Conservation (phyloP, 2,888 invertebrate species). For the Liodrosophila aerea region DNA sequence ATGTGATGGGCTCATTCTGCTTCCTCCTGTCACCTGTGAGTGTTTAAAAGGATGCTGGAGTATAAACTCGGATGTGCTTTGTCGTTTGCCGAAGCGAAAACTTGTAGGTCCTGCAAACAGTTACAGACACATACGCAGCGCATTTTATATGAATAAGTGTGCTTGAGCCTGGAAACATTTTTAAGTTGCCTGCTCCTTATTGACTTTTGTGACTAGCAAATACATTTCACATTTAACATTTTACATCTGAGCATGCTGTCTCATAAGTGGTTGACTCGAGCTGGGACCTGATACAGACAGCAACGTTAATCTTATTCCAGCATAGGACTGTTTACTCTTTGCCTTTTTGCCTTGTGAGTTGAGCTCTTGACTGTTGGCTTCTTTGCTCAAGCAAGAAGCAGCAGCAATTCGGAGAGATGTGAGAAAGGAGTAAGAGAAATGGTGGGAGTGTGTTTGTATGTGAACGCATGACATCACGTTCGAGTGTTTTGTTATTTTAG, state of each 20-base stretch:
- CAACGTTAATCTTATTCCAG: conserved; percentile 55
- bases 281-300: neutral
- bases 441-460: neutral
- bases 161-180: conserved; percentile 20
- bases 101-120: neutral
- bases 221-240: too few relatives aligned
- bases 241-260: conserved; percentile 22
- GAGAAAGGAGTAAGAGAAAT: neutral
- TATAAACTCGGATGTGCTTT: too few relatives aligned
- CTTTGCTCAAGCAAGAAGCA: conserved; percentile 18
- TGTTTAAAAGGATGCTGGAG: neutral
- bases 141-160: neutral
- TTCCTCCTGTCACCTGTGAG: neutral
- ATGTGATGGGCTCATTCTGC: too few relatives aligned
- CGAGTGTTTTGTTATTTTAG: conserved; percentile 44
- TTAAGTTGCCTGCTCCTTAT: conserved; percentile 45
- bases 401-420: conserved; percentile 1
- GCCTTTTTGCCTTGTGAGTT: conserved; percentile 33
- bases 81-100: too few relatives aligned
- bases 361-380: conserved; percentile 34
- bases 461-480: conserved; percentile 48
- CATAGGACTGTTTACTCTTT: conserved; percentile 53
- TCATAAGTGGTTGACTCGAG: conserved; percentile 20
- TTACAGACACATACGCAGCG: conserved; percentile 1
- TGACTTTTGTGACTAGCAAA: conserved; percentile 49